Evolutionary conservation across 2,797 vertebrate genomes (phyloP).

Genomic region (Cirrhinus mrigala): DNA sequence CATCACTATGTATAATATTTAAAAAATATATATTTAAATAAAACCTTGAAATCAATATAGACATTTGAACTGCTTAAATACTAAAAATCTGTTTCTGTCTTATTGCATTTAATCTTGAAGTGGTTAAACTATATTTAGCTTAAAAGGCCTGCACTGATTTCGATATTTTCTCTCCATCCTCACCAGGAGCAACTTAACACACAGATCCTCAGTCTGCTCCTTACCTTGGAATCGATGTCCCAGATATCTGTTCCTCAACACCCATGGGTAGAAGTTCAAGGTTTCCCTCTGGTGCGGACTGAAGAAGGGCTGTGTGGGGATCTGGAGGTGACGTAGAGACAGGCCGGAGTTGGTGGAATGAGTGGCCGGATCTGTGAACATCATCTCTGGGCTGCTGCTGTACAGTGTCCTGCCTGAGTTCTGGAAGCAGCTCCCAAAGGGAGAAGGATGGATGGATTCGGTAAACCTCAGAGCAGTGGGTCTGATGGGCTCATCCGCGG

Average conservation of each 20-base stretch:
- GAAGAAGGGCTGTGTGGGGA: constrained; percentile 81
- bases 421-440: constrained; percentile 80
- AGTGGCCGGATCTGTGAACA: constrained; percentile 76
- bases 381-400: constrained; percentile 76
- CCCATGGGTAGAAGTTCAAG: constrained; percentile 84
- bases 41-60: background rate
- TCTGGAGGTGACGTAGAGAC: constrained; percentile 78
- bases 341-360: constrained; percentile 75
- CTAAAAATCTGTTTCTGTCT: background rate
- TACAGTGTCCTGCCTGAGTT: constrained; percentile 77
- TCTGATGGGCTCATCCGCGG: constrained; percentile 78
- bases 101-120: background rate
- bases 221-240: constrained; percentile 80
- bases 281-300: constrained; percentile 79
- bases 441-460: constrained; percentile 77
- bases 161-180: background rate
- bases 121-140: background rate
- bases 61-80: background rate
- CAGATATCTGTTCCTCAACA: constrained; percentile 81
- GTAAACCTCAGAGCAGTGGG: constrained; percentile 82
- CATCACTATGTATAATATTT: background rate
- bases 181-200: background rate
- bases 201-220: constrained; percentile 23
- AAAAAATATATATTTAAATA: background rate
- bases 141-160: background rate